Evolutionary conservation across 2,888 invertebrate genomes (phyloP), one percentile per base, ranked within the genome.

Genomic region (Scaptodrosophila latifasciaeformis): DNA sequence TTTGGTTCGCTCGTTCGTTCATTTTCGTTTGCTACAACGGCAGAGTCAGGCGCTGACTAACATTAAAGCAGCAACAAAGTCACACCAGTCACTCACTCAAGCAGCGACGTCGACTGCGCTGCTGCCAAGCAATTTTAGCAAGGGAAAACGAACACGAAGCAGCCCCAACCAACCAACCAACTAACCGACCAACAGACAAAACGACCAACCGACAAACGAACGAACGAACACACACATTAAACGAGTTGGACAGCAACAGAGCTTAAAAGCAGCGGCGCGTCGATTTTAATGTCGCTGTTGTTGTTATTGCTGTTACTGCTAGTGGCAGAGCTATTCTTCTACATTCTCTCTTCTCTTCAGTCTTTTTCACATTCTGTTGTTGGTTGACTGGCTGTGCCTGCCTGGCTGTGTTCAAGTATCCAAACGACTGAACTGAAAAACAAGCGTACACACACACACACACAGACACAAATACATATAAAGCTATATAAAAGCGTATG

Each of bases 41-140:
- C 15, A 13, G 15, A 17, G 2, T 7, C 15, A 9, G 37, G 17
- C 34, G 7, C 12, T 15, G 34, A 34, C 10, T 12, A 34, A 34
- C 40, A 40, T 7, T 31, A 40, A 40, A 37, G 37, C 12, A 40
- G 21, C 40, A 40, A 17, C 40, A 40, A 24, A 24, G 24, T 24
- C 24, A 24, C 24, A 24, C 24, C 24, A n/a, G 24, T n/a, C 17
- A 40, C 37, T 55, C 50, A 43, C 27, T 43, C 29, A 43, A 17
- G 4, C 27, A 15, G 40, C 2, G 27, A 4, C 50, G 58, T 49
- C 56, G 54, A 59, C 59, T 57, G 54, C 57, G 59, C 61, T 62
- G 65, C 61, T 80, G 78, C 80, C 81, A 81, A 82, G 76, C 78
- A 67, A 76, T 78, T 82, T 82, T 70, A 80, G 81, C 82, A 82